Evolutionary conservation across 2,113 vertebrate genomes (phyloP).

Genomic region (Dipodomys spectabilis): DNA sequence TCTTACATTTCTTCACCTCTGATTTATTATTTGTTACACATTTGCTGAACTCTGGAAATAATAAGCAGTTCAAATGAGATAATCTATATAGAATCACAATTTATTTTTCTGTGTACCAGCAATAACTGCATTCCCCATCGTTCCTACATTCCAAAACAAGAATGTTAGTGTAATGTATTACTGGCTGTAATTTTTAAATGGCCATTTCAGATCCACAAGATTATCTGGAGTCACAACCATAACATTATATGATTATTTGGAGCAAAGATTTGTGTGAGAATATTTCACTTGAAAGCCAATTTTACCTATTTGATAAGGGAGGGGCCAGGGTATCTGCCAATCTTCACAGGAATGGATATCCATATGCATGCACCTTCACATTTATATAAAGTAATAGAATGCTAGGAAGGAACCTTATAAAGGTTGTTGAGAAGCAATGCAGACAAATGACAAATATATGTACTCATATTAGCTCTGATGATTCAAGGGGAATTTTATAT

Average conservation of each 20-base stretch:
- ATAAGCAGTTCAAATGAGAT: slow-evolving; percentile 18
- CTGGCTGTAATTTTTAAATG: not conserved
- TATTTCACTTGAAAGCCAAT: not conserved
- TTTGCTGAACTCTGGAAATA: slow-evolving; percentile 34
- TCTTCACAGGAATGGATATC: not conserved
- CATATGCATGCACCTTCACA: not conserved
- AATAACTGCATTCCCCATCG: not conserved
- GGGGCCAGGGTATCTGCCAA: not conserved
- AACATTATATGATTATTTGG: not conserved
- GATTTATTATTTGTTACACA: slow-evolving; percentile 37
- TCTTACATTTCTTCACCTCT: not conserved
- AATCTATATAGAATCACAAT: slow-evolving; percentile 4
- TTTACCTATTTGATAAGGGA: not conserved
- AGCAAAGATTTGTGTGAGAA: not conserved
- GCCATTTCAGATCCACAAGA: not conserved
- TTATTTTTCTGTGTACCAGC: not conserved
- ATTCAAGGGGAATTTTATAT: slow-evolving; percentile 32
- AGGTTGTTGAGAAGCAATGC: slow-evolving; percentile 20
- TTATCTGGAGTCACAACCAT: not conserved
- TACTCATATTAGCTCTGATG: not conserved
- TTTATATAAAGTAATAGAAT: slow-evolving; percentile 12
- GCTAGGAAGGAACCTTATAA: not conserved
- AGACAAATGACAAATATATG: not conserved
- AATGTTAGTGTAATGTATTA: not conserved
- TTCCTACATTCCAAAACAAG: not conserved